Base-by-base conservation (phyloP, 2,797 vertebrate species). In the Gephyroberyx darwinii region DNA sequence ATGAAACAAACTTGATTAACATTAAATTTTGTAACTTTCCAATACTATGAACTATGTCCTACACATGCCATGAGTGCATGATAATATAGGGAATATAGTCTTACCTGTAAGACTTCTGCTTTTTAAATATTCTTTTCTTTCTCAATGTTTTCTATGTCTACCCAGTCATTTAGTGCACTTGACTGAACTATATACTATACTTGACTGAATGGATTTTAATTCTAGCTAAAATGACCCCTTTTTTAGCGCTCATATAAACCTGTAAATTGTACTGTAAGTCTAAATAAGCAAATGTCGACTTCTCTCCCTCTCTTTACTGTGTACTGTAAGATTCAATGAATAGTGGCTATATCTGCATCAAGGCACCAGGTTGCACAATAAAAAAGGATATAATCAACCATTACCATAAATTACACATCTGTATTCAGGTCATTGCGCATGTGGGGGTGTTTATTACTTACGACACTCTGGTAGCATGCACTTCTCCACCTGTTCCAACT, bases 401-500 rank as follows among this genome's bases (percentile, higher is more conserved):
- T 67, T 57, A 37, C 13, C 47, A 77, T 73, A 17, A 63, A 72
- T 65, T 61, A 55, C 12, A 53, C 5, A 55, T 30, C 13, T 58
- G 14, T n/a, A 30, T 39, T 17, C 14, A 2, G 4, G 17, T 39
- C n/a, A 39, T 10, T 12, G 33, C 26, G 43, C 43, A 35, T 31
- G 45, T 43, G 41, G 12, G 37, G 14, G 52, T 62, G 16, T 57
- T 53, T 1, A 37, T 74, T 78, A 93, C 98, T 96, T 92, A 99
- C 98, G 98, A 67, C 98, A 99, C 69, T 99, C 98, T 0, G 98
- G 98, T 47, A 99, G 89, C 98, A 99, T 99, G 92, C 97, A 99
- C 76, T 99, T 99, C 84, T 99, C 98, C 88, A 94, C 93, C 87
- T 99, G 97, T n/a, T 98, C 96, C 78, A 99, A 90, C n/a, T 98